Conservation (phyloP, 2,888 invertebrate genomes). For the Pollenia angustigena region DNA sequence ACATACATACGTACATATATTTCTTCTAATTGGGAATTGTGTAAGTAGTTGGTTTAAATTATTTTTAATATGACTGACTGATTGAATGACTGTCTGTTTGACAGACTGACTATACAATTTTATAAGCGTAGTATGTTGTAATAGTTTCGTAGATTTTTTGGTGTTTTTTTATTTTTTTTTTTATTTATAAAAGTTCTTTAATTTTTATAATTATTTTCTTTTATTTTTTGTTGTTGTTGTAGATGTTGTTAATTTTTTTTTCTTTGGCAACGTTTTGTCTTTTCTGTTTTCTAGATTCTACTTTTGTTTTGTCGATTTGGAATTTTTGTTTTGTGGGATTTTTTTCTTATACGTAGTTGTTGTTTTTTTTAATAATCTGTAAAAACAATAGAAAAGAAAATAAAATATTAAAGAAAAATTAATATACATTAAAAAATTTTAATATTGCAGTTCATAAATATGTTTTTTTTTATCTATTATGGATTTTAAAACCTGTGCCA, state of each 20-base stretch:
- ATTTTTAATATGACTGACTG: conserved; percentile 33
- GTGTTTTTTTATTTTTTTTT: conserved; percentile 30
- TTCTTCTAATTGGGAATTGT: conserved; percentile 15
- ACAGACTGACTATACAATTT: conserved; percentile 51
- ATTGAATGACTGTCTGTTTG: conserved; percentile 16
- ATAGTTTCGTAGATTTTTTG: conserved; percentile 53
- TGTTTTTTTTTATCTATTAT: no score
- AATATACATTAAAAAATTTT: conserved; percentile 21
- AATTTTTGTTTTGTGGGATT: conserved; percentile 49
- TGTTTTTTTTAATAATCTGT: conserved; percentile 65
- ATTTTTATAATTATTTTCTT: conserved; percentile 29
- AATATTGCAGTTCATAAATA: conserved; percentile 46
- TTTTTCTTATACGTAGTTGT: conserved; percentile 32
- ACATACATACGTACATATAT: neutral
- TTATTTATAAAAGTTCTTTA: conserved; percentile 39
- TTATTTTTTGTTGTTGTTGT: conserved; percentile 10
- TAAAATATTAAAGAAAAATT: conserved; percentile 12
- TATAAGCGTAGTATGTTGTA: conserved; percentile 68
- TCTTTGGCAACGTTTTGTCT: conserved; percentile 71
- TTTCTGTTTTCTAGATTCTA: conserved; percentile 57
- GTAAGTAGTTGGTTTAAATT: conserved; percentile 46
- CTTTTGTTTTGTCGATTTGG: conserved; percentile 57
- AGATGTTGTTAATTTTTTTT: conserved; percentile 51
- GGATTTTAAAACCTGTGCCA: no score
- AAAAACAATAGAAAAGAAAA: conserved; percentile 45